Evolutionary conservation across 1,140 invertebrate genomes (phyloP).

Genomic region (Ceratosolen solmsi): DNA sequence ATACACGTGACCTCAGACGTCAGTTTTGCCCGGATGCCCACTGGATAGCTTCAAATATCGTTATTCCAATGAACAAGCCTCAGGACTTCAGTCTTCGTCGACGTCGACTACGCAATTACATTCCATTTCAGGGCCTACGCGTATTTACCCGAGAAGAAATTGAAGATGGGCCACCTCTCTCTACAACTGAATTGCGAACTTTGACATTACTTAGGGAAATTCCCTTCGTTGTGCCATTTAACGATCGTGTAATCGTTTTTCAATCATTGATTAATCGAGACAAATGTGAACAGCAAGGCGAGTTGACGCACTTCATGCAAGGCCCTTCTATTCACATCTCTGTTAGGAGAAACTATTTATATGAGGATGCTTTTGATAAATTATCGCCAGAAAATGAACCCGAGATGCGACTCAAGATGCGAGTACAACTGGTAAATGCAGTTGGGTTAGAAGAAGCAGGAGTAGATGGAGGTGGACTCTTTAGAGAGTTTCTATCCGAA

Average conservation of each 20-base stretch:
- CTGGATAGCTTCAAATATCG: constrained; percentile 84
- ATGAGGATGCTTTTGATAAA: constrained; percentile 98
- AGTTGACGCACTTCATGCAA: constrained; percentile 82
- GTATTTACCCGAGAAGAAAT: constrained; percentile 78
- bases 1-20: constrained; percentile 84
- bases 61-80: constrained; percentile 78
- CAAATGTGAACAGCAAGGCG: constrained; percentile 83
- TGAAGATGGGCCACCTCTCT: constrained; percentile 87
- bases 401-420: constrained; percentile 87
- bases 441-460: constrained; percentile 95
- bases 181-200: constrained; percentile 90
- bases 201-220: constrained; percentile 91
- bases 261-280: constrained; percentile 83
- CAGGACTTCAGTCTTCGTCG: constrained; percentile 77
- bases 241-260: constrained; percentile 89
- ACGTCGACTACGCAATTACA: constrained; percentile 74
- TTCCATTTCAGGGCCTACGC: constrained; percentile 78
- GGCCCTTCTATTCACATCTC: constrained; percentile 85
- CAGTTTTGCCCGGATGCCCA: constrained; percentile 85
- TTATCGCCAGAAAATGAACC: constrained; percentile 93
- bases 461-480: constrained; percentile 95
- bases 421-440: constrained; percentile 92
- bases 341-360: constrained; percentile 92
- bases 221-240: constrained; percentile 94
- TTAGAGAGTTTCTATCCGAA: constrained; percentile 93